A percentile compares a stretch with the other conserved stretches of the same genome.
phyloP scores from a whole-genome alignment of 2,113 vertebrate species.

The Haemorhous mexicanus region DNA sequence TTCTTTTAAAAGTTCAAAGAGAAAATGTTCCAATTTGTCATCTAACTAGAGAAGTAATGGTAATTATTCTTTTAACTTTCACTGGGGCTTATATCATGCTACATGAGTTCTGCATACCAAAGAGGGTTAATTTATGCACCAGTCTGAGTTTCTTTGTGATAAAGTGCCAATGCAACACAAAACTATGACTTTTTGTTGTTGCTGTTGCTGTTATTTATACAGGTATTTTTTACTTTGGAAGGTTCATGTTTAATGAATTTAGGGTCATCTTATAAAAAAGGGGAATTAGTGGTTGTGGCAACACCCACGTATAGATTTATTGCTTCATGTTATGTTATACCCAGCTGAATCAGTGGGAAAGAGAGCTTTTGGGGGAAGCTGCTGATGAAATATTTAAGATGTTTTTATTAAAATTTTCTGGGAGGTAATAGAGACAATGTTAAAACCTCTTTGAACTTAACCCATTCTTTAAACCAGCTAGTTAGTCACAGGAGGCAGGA shows the following conservation, averaged over 20 bases:
- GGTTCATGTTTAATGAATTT: conserved; percentile 7
- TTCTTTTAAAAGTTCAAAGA: conserved; percentile 59
- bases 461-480: not conserved
- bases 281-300: not conserved
- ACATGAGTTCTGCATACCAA: conserved; percentile 50
- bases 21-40: conserved; percentile 64
- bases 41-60: conserved; percentile 36
- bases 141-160: not conserved
- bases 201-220: not conserved
- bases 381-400: conserved; percentile 49
- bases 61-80: conserved; percentile 69
- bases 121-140: not conserved
- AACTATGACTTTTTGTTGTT: not conserved
- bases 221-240: not conserved
- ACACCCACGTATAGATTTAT: not conserved
- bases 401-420: conserved; percentile 40
- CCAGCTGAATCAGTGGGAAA: conserved; percentile 22
- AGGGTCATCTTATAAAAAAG: conserved; percentile 3
- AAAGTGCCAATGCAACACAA: not conserved
- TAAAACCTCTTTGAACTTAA: conserved; percentile 17
- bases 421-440: not conserved
- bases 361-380: conserved; percentile 25
- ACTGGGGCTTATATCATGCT: conserved; percentile 45
- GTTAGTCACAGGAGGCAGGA: not conserved
- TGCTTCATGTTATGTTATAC: conserved; percentile 9